phyloP scores from a whole-genome alignment of 2,888 invertebrate species.

The Antitype chi region DNA sequence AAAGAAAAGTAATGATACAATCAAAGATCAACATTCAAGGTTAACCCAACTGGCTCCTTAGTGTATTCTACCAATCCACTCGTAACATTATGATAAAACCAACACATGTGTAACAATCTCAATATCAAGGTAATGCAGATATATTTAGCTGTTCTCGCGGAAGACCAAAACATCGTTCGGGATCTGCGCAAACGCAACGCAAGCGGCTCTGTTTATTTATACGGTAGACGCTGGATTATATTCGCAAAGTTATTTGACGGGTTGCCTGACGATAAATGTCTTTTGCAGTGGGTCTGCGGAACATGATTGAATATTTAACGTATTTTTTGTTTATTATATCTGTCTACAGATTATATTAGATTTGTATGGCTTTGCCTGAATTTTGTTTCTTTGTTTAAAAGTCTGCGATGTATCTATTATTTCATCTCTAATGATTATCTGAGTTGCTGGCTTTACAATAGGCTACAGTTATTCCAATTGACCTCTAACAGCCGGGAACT shows the following conservation, averaged over 20 bases:
- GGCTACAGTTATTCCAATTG: background rate
- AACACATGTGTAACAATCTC: slow-evolving; percentile 29
- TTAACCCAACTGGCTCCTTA: background rate
- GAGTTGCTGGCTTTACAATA: background rate
- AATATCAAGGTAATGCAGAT: slow-evolving; percentile 57
- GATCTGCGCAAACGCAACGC: slow-evolving; percentile 47
- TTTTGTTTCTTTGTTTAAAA: background rate
- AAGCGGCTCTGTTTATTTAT: slow-evolving; percentile 50
- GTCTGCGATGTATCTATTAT: background rate
- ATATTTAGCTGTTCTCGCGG: slow-evolving; percentile 42
- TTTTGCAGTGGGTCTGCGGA: slow-evolving; percentile 28
- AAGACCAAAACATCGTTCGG: slow-evolving; percentile 30
- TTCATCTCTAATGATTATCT: background rate
- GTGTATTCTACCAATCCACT: background rate
- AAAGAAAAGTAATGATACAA: background rate
- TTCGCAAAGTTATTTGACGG: slow-evolving; percentile 34
- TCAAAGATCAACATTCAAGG: slow-evolving; percentile 2
- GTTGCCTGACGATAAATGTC: slow-evolving; percentile 25
- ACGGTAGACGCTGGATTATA: slow-evolving; percentile 25
- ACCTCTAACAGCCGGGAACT: background rate
- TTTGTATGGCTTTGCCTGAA: background rate
- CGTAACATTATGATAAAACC: slow-evolving; percentile 13
- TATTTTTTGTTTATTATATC: background rate
- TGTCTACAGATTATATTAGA: background rate
- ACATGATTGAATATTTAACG: slow-evolving; percentile 6